phyloP scores from a whole-genome alignment of 2,797 vertebrate genomes.

The Dromococcyx pavoninus region DNA sequence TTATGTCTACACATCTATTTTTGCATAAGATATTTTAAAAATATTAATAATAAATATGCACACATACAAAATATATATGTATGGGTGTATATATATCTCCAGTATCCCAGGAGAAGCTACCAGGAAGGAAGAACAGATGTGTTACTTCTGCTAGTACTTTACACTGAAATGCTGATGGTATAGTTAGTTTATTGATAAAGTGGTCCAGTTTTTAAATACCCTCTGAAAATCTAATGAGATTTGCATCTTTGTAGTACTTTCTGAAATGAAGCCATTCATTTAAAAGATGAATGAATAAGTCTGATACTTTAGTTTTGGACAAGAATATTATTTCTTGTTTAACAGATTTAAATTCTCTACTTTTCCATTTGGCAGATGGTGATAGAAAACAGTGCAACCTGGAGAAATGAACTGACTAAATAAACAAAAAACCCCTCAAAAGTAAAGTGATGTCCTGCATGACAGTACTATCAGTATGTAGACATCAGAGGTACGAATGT shows the following conservation, averaged over 20 bases:
- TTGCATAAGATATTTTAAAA: background rate
- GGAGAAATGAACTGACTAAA: background rate
- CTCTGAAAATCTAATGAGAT: background rate
- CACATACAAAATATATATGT: fast-evolving
- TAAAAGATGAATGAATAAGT: background rate
- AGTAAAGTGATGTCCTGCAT: background rate
- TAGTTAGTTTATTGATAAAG: background rate
- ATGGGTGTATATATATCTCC: fast-evolving
- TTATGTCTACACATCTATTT: background rate
- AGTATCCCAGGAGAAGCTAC: background rate
- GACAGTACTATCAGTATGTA: background rate
- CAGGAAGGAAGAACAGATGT: background rate
- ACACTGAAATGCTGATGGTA: background rate
- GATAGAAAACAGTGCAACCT: background rate
- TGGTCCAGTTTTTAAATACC: background rate
- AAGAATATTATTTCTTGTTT: background rate
- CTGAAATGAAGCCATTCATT: background rate
- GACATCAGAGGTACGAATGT: background rate
- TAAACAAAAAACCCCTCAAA: background rate
- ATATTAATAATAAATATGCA: background rate
- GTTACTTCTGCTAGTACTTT: background rate
- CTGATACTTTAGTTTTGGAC: background rate
- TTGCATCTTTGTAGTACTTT: background rate
- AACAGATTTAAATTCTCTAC: background rate
- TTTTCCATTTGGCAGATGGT: background rate